Base-by-base conservation (phyloP, 2,113 vertebrate genomes). In the Salvator merianae region DNA sequence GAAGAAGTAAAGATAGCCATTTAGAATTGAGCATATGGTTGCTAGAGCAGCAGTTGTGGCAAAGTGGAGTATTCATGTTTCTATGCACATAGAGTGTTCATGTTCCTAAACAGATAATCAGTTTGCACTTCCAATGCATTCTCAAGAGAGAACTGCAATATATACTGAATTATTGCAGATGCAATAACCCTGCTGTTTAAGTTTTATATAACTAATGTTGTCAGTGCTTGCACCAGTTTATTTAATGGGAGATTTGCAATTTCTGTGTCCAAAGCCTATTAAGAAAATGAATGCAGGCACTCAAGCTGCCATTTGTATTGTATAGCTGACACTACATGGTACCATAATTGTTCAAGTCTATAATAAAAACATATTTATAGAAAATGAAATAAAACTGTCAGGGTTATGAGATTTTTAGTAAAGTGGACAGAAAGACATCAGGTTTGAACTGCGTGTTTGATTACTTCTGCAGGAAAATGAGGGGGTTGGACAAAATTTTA, bases 161-260 rank as follows among this genome's bases (percentile, higher is more conserved):
- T 65, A 65, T 28, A 38, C 40, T 50, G 22, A 1, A 0, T 79
- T 81, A 40, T 85, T 72, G 81, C 22, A 65, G 53, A n/a, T 81
- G 28, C 66, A 87, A 86, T 50, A 50, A 55, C 0, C 0, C 0
- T 62, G 1, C 78, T 74, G 55, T 40, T 86, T 74, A 1, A 0
- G 34, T 50, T 90, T 90, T 88, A 71, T 79, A 78, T 84, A 89
- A 85, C 86, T 88, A 84, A 78, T 40, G 16, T 28, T 79, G 82
- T 75, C 43, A 84, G 72, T 88, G 68, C 82, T 90, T 88, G 9
- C 34, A 71, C 59, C 55, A 79, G 79, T 86, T 91, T 82, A 91
- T 86, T 91, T 82, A 92, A 92, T 89, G 79, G 79, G 87, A 76
- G 0, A 73, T 82, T 62, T 92, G 32, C 90, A 88, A 88, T 88